Conservation (phyloP, 1,140 invertebrate genomes). For the Belonocnema kinseyi region DNA sequence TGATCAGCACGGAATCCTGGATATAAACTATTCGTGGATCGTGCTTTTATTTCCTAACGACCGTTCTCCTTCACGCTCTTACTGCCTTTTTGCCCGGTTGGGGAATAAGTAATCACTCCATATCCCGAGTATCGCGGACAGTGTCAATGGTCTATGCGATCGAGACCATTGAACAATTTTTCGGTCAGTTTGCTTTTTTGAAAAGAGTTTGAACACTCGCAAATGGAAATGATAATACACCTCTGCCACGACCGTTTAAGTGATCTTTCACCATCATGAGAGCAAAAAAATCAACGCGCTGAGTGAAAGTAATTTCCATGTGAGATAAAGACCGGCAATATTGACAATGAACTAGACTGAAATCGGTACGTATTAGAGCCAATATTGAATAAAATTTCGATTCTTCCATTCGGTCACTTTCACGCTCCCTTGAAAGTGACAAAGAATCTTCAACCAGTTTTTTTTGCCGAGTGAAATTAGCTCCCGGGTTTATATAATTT, state of each 20-base stretch:
- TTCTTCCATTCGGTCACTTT: constrained; percentile 15
- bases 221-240: not conserved
- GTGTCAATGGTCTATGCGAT: constrained; percentile 18
- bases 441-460: constrained; percentile 11
- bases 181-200: not conserved
- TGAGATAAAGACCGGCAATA: constrained; percentile 56
- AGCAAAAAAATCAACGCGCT: constrained; percentile 16
- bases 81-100: not conserved
- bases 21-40: constrained; percentile 2
- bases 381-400: constrained; percentile 6
- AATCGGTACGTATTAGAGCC: not conserved
- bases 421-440: constrained; percentile 26
- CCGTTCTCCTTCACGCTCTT: constrained; percentile 35
- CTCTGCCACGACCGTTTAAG: constrained; percentile 32
- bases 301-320: constrained; percentile 45
- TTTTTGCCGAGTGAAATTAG: not conserved
- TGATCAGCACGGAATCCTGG: constrained; percentile 37
- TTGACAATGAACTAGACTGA: constrained; percentile 37
- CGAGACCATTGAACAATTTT: not conserved
- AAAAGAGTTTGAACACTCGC: not conserved
- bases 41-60: constrained; percentile 14
- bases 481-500: constrained; percentile 12
- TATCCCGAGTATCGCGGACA: not conserved
- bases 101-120: not conserved
- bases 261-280: constrained; percentile 3